Evolutionary conservation across 1,140 invertebrate genomes (phyloP).

Genomic region (Melanaphis sacchari): DNA sequence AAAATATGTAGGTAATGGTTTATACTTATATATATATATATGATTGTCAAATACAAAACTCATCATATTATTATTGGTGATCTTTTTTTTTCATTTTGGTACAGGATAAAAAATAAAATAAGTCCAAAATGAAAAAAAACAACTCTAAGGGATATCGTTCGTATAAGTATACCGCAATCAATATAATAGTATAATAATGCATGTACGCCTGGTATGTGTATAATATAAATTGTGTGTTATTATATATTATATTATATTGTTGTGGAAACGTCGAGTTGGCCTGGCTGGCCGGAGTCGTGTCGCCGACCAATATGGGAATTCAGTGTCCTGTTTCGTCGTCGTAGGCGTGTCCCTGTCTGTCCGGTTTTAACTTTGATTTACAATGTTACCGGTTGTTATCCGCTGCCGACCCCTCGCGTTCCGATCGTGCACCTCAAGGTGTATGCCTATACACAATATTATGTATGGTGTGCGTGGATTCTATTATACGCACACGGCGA

Average conservation of each 20-base stretch:
- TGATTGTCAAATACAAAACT: background rate
- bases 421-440: background rate
- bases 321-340: constrained; percentile 29
- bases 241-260: background rate
- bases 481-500: background rate
- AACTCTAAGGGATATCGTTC: background rate
- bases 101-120: background rate
- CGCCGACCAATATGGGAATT: constrained; percentile 45
- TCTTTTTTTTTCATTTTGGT: background rate
- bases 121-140: background rate
- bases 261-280: background rate
- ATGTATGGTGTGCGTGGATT: background rate
- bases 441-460: background rate
- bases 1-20: no score
- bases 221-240: background rate
- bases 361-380: constrained; percentile 56
- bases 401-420: background rate
- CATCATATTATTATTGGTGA: background rate
- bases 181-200: background rate
- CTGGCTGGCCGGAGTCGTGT: background rate
- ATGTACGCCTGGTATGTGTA: background rate
- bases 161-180: background rate
- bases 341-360: constrained; percentile 45
- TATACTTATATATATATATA: no score
- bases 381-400: constrained; percentile 9